A percentile compares a stretch with the other conserved stretches of the same genome.
Conservation (phyloP, 2,888 invertebrate genomes). For the Scaptomyza parva region DNA sequence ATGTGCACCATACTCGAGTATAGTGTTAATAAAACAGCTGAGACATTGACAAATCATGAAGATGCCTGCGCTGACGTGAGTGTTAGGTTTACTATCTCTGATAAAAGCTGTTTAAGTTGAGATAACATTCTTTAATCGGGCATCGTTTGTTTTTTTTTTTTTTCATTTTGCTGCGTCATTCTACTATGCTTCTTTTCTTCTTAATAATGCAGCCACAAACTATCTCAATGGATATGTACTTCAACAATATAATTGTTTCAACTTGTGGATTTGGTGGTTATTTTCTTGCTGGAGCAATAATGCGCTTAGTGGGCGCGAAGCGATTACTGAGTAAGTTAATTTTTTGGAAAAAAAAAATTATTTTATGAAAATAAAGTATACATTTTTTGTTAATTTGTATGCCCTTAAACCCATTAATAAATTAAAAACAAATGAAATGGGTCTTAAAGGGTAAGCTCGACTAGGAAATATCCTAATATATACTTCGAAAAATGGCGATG, state of each 20-base stretch:
- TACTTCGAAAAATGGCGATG: no score
- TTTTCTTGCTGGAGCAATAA: constrained; percentile 86
- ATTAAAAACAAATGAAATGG: no score
- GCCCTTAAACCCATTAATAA: no score
- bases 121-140: constrained; percentile 3
- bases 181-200: constrained; percentile 1
- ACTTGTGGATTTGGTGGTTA: constrained; percentile 88
- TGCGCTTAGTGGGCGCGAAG: constrained; percentile 86
- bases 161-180: constrained; percentile 24
- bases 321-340: constrained; percentile 85
- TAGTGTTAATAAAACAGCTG: constrained; percentile 81
- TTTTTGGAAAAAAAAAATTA: no score
- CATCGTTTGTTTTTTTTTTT: neutral
- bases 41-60: constrained; percentile 56
- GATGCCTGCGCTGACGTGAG: constrained; percentile 82
- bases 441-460: no score
- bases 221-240: constrained; percentile 87
- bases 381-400: no score
- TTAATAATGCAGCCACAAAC: constrained; percentile 82
- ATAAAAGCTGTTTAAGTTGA: constrained; percentile 2
- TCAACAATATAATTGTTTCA: constrained; percentile 89
- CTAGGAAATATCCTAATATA: no score
- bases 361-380: no score
- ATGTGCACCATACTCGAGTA: constrained; percentile 83
- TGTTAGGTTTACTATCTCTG: neutral